Evolutionary conservation across 2,797 vertebrate species (phyloP).

Genomic region (Fringilla coelebs): DNA sequence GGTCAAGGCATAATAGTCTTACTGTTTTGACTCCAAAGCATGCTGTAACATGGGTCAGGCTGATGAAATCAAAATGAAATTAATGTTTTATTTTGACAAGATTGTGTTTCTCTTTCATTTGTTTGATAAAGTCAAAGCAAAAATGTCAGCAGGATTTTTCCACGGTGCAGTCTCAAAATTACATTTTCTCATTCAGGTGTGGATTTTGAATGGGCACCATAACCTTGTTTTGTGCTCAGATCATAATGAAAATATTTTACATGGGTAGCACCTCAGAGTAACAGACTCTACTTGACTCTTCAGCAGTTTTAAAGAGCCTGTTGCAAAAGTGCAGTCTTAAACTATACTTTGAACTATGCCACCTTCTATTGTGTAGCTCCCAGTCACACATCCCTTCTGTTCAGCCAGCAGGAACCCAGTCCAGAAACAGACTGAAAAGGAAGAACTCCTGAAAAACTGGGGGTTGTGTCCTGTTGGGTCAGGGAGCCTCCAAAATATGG

Average conservation of each 20-base stretch:
- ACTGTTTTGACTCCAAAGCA: constrained; percentile 53
- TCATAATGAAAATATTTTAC: not conserved
- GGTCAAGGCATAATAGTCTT: constrained; percentile 16
- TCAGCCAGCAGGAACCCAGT: not conserved
- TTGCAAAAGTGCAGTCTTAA: not conserved
- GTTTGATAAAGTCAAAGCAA: constrained; percentile 29
- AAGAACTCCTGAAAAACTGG: not conserved
- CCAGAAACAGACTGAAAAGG: not conserved
- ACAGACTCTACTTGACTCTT: not conserved
- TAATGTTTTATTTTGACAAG: constrained; percentile 49
- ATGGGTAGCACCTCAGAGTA: not conserved
- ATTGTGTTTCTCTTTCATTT: constrained; percentile 37
- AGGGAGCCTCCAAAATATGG: not conserved
- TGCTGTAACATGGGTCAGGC: constrained; percentile 24
- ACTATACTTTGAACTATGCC: not conserved
- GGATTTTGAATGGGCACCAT: not conserved
- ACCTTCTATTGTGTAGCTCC: not conserved
- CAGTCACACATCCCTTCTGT: not conserved
- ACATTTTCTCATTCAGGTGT: not conserved
- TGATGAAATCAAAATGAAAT: constrained; percentile 44
- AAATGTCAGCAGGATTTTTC: constrained; percentile 18
- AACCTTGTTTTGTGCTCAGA: not conserved
- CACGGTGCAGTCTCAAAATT: not conserved
- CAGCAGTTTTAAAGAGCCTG: not conserved
- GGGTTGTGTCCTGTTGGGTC: not conserved